A percentile compares a stretch with the other conserved stretches of the same genome.
Evolutionary conservation across 2,888 invertebrate species (phyloP).

Genomic region (Antitype chi): DNA sequence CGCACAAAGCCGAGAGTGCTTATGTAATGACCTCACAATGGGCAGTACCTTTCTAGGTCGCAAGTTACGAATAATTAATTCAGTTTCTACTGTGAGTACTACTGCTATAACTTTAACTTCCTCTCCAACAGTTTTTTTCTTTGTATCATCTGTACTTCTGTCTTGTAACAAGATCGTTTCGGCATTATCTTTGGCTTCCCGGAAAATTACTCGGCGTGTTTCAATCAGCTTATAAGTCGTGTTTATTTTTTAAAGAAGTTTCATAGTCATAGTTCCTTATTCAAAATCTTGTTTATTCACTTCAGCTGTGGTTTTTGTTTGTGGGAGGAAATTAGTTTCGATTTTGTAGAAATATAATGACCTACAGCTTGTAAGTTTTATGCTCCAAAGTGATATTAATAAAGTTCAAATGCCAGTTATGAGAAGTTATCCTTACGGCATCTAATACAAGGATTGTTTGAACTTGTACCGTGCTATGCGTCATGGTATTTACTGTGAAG

Average conservation of each 20-base stretch:
- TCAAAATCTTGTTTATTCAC: conserved; percentile 1
- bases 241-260: conserved; percentile 27
- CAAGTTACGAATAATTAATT: conserved; percentile 70
- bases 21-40: conserved; percentile 68
- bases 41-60: conserved; percentile 69
- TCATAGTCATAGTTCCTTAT: conserved; percentile 4
- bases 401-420: conserved; percentile 18
- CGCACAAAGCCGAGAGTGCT: conserved; percentile 52
- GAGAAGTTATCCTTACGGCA: conserved; percentile 28
- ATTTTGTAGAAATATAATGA: not conserved
- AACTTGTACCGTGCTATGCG: conserved; percentile 36
- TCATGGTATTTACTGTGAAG: conserved; percentile 40
- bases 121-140: conserved; percentile 32
- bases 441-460: conserved; percentile 27
- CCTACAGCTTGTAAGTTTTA: not conserved
- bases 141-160: conserved; percentile 20
- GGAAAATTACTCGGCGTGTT: conserved; percentile 29
- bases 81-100: conserved; percentile 61
- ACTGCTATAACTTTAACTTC: conserved; percentile 52
- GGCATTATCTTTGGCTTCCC: conserved; percentile 30
- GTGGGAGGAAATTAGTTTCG: not conserved
- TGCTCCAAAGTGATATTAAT: not conserved
- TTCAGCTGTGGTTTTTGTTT: not conserved
- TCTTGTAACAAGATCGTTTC: conserved; percentile 27
- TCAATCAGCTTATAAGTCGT: conserved; percentile 17